Evolutionary conservation across 2,797 vertebrate genomes (phyloP), one percentile per base, ranked within the genome.

Genomic region (Pseudopleuronectes americanus): DNA sequence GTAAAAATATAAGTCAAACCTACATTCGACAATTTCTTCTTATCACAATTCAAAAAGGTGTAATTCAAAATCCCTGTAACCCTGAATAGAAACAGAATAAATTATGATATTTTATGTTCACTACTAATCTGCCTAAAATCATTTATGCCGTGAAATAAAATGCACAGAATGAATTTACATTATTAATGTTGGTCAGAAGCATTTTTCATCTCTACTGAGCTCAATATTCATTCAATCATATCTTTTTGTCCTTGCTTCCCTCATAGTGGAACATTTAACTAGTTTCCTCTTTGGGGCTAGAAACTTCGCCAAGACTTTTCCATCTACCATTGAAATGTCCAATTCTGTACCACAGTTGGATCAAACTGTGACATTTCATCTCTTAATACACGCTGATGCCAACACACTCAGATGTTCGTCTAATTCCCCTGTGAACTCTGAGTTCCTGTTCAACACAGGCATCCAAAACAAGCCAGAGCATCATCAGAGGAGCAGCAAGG

Each of bases 401-500:
- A 12, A 38, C 36, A 3, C 12, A 12, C 12, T 38, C 36, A 13
- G 36, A 38, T n/a, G 4, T 63, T 74, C 70, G 65, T 61, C 51
- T 54, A 68, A 49, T 59, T 45, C 55, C 57, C 55, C 60, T 22
- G 31, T 28, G 38, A 68, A 55, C 36, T 1, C 22, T n/a, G 13
- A 4, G 22, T 16, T 16, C 36, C 26, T 53, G 22, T n/a, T 33
- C 38, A 56, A 23, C 51, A 31, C 52, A 69, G 43, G 38, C 61
- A 75, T 55, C 49, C 49, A 67, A 58, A 74, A 64, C 75, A 78
- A 59, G 53, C n/a, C 2, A 21, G 17, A 21, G 8, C 33, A 33
- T 62, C 59, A 60, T 16, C 4, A 33, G 54, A 36, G 49, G 45
- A 33, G 70, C 49, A 43, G 65, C 56, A 58, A 71, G 51, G 28